Evolutionary conservation across 2,888 invertebrate species (phyloP).

Genomic region (Drosophila setosimentum): DNA sequence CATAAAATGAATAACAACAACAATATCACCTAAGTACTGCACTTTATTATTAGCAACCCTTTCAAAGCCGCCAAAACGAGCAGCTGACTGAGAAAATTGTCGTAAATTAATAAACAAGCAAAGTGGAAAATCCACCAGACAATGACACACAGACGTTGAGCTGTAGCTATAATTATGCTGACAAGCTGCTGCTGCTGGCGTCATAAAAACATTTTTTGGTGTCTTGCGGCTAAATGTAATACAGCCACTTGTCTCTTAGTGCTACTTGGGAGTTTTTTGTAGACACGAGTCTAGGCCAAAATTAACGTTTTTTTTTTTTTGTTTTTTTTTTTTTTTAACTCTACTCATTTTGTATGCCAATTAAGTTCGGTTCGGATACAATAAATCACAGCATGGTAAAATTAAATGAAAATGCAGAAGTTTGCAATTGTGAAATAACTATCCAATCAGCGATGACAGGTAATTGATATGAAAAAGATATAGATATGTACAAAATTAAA

Average conservation of each 20-base stretch:
- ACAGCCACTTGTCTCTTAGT: conserved; percentile 32
- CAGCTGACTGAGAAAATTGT: conserved; percentile 36
- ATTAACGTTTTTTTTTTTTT: neutral
- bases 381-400: conserved; percentile 42
- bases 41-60: conserved; percentile 67
- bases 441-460: neutral
- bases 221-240: conserved; percentile 32
- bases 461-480: neutral
- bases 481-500: neutral
- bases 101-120: conserved; percentile 28
- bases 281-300: conserved; percentile 53
- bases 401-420: conserved; percentile 10
- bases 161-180: conserved; percentile 65
- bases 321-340: neutral
- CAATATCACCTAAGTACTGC: conserved; percentile 26
- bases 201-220: conserved; percentile 51
- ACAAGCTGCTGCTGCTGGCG: conserved; percentile 45
- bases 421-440: conserved; percentile 6
- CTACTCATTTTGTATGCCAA: conserved; percentile 21
- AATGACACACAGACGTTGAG: conserved; percentile 38
- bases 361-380: conserved; percentile 29
- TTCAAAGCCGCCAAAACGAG: conserved; percentile 46
- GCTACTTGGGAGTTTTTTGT: conserved; percentile 19
- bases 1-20: conserved; percentile 52
- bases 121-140: conserved; percentile 38